phyloP scores from a whole-genome alignment of 1,140 invertebrate genomes.

The Lepidurus couesii region DNA sequence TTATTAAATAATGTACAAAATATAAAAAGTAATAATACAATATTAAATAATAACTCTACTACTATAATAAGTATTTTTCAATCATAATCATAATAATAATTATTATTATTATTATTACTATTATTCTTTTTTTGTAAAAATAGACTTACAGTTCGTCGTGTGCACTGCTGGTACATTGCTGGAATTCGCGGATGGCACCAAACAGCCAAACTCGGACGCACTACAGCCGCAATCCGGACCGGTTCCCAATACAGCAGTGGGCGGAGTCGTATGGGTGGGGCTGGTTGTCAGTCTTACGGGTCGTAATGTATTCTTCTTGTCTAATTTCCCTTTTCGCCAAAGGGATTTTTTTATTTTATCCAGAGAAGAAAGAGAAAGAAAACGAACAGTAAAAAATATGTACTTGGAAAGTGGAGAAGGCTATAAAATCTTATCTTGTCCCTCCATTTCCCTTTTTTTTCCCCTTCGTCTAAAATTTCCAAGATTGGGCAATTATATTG shows the following conservation, averaged over 20 bases:
- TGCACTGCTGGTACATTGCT: not conserved
- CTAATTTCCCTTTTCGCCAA: not conserved
- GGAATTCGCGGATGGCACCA: not conserved
- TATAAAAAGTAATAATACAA: too few species aligned
- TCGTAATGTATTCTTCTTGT: slow-evolving; percentile 11
- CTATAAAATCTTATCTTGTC: not conserved
- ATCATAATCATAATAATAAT: too few species aligned
- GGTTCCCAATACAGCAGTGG: not conserved
- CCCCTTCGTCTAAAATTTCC: not conserved
- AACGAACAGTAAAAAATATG: not conserved
- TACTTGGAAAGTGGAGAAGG: not conserved
- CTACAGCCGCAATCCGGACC: not conserved
- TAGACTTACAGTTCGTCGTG: too few species aligned
- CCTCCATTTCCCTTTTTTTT: not conserved
- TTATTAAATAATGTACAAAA: too few species aligned
- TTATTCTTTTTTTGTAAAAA: too few species aligned
- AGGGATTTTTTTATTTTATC: not conserved
- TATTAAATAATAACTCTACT: too few species aligned
- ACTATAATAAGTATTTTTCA: too few species aligned
- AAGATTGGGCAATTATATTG: not conserved
- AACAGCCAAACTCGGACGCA: not conserved
- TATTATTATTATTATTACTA: too few species aligned
- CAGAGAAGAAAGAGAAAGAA: slow-evolving; percentile 12
- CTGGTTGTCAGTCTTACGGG: slow-evolving; percentile 10
- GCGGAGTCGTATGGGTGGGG: not conserved